These are phyloP conservation scores for Andrena praecox DNA, from an alignment of 2,888 invertebrate species.

Conservation along the genomic window DNA sequence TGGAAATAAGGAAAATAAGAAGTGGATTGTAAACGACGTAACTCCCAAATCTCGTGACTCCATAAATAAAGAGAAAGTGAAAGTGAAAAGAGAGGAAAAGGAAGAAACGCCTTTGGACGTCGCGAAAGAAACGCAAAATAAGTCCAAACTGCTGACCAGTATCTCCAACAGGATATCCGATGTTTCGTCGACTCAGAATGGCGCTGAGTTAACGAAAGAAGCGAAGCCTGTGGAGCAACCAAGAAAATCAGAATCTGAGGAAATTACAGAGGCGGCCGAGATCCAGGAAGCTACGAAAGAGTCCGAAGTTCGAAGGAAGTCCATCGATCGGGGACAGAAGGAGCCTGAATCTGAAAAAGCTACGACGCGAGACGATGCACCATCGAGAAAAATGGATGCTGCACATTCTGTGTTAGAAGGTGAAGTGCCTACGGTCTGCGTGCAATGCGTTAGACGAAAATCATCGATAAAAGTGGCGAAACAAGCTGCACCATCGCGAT, in stretches of 20 bases:
- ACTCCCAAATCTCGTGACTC: not conserved
- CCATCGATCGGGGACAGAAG: not conserved
- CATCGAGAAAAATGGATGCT: not conserved
- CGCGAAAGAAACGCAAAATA: not conserved
- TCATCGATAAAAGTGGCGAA: not conserved
- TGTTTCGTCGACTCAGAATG: not conserved
- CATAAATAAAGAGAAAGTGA: too few relatives aligned
- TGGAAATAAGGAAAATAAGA: not conserved
- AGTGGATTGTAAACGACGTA: not conserved
- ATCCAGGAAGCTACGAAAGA: not conserved
- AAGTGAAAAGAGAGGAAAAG: not conserved
- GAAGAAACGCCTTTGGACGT: not conserved
- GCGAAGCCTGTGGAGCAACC: not conserved
- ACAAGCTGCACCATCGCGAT: not conserved
- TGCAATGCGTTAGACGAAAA: not conserved
- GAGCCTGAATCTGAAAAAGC: not conserved
- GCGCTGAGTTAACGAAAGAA: not conserved
- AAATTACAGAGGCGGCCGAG: not conserved
- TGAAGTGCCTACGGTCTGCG: not conserved
- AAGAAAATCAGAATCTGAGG: not conserved
- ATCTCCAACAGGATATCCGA: not conserved
- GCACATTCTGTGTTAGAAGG: not conserved
- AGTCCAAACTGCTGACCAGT: slow-evolving; percentile 19
- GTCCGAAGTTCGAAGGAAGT: not conserved
- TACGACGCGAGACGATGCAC: not conserved